Conservation (phyloP, 2,797 vertebrate genomes). For the Manis javanica region DNA sequence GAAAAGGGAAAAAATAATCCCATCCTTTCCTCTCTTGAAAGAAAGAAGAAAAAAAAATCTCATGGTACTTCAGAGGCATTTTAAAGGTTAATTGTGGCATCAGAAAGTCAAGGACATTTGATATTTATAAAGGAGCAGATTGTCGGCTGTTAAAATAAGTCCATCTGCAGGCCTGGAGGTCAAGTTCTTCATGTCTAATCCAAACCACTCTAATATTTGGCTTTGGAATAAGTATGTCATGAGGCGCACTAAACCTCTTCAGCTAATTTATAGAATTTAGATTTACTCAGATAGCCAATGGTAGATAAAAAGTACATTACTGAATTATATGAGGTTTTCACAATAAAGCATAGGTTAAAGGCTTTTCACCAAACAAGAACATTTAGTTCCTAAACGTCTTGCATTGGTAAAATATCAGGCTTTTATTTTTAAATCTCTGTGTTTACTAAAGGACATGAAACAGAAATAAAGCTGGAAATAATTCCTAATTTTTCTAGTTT, state of each 20-base stretch:
- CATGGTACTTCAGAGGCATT: not conserved
- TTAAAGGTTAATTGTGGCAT: conserved; percentile 30
- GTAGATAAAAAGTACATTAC: not conserved
- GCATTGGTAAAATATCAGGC: not conserved
- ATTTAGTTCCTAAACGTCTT: conserved; percentile 1
- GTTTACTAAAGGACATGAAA: not conserved
- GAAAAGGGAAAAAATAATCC: not conserved
- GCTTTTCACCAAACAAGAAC: not conserved
- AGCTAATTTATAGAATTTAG: conserved; percentile 30
- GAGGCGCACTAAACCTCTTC: not conserved
- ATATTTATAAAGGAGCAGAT: not conserved
- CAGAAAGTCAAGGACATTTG: not conserved
- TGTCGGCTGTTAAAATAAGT: conserved; percentile 3
- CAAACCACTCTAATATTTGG: not conserved
- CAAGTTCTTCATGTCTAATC: conserved; percentile 38
- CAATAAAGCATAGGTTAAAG: not conserved
- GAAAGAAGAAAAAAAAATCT: not conserved
- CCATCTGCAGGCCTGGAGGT: not conserved
- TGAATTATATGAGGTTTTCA: conserved; percentile 16
- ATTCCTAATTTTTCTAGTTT: not conserved
- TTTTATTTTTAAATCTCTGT: not conserved
- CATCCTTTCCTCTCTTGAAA: not conserved
- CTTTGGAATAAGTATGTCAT: not conserved
- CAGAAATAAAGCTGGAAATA: not conserved
- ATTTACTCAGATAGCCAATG: not conserved